A percentile compares a stretch with the other conserved stretches of the same genome.
Evolutionary conservation across 2,888 invertebrate species (phyloP).

Genomic region (Caenorhabditis wallacei): DNA sequence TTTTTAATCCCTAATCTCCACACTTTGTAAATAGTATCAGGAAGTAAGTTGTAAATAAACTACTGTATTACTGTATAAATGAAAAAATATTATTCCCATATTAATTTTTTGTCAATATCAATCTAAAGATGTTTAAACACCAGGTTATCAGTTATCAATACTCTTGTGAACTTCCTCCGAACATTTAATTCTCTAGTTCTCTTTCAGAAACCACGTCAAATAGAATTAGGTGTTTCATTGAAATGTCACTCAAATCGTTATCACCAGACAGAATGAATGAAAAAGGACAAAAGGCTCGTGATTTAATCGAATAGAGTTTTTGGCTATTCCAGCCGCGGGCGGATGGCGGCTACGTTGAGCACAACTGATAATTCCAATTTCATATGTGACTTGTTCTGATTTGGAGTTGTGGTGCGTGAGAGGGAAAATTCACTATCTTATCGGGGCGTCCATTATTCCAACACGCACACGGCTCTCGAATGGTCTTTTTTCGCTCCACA

Average conservation of each 20-base stretch:
- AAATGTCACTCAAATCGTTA: constrained; percentile 14
- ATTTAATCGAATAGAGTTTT: constrained; percentile 33
- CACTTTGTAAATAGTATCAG: no score
- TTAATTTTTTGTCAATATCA: no score
- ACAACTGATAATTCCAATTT: constrained; percentile 42
- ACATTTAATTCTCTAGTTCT: neutral
- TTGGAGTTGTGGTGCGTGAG: constrained; percentile 13
- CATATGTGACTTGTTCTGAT: constrained; percentile 53
- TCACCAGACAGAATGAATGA: constrained; percentile 11
- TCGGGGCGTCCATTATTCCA: constrained; percentile 31
- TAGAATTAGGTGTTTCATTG: neutral
- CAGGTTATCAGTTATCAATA: neutral
- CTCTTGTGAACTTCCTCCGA: neutral
- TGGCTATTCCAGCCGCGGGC: neutral
- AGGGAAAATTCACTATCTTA: constrained; percentile 51
- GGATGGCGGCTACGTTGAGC: constrained; percentile 29
- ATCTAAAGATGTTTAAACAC: neutral
- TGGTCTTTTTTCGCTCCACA: constrained; percentile 15
- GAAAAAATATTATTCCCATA: no score
- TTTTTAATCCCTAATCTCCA: no score
- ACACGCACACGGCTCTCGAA: constrained; percentile 43
- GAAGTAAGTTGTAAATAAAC: no score
- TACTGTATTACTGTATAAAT: no score
- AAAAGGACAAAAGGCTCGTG: constrained; percentile 33
- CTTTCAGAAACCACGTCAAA: neutral